Evolutionary conservation across 1,140 invertebrate genomes (phyloP).

Genomic region (Dufourea novaeangliae): DNA sequence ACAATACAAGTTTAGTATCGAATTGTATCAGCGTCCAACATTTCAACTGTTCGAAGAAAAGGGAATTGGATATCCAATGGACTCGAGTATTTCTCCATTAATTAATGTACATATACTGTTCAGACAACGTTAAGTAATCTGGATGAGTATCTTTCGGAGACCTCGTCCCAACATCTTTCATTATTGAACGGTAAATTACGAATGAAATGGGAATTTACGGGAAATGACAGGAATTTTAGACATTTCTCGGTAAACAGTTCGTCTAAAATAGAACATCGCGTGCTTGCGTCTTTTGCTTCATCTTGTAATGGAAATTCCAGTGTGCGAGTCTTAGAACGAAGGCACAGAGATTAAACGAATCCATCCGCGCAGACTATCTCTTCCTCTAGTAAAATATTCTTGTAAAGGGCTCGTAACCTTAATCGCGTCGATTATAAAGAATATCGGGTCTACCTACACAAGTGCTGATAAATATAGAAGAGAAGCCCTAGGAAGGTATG

Average conservation of each 20-base stretch:
- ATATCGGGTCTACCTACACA: neutral
- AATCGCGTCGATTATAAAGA: neutral
- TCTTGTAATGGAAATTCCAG: constrained; percentile 5
- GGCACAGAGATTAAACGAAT: neutral
- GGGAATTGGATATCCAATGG: too few relatives aligned
- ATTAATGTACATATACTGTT: too few relatives aligned
- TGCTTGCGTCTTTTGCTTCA: neutral
- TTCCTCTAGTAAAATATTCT: neutral
- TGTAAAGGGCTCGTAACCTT: neutral
- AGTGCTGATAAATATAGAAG: neutral
- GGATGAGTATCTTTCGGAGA: too few relatives aligned
- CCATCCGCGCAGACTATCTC: neutral
- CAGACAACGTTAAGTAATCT: too few relatives aligned
- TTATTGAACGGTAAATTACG: too few relatives aligned
- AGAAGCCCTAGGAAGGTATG: neutral
- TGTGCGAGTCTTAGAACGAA: neutral
- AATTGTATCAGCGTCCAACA: too few relatives aligned
- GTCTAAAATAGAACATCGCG: neutral
- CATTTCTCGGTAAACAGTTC: neutral
- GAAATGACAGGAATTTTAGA: neutral
- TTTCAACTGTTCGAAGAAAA: too few relatives aligned
- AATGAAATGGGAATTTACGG: neutral
- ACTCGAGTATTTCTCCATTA: too few relatives aligned
- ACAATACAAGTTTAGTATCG: too few relatives aligned
- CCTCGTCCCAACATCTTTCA: too few relatives aligned